Conservation (phyloP, 2,113 vertebrate genomes). For the Cyanistes caeruleus region DNA sequence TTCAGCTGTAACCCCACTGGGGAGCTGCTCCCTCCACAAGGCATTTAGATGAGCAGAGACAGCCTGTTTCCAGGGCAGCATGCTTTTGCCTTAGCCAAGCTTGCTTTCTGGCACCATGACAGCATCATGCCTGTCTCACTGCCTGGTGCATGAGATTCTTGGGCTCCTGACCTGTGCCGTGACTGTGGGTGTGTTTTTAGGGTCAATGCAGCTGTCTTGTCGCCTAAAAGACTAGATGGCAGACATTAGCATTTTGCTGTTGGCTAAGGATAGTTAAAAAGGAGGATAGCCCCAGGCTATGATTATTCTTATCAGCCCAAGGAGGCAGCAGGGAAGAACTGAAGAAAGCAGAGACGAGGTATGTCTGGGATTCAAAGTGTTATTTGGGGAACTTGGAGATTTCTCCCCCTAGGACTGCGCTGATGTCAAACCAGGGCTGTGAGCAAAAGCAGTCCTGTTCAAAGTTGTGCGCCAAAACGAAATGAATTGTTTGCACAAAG, state of each 20-base stretch:
- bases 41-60: background rate
- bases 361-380: background rate
- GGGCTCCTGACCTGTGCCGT: background rate
- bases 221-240: background rate
- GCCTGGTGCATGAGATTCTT: background rate
- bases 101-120: background rate
- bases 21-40: background rate
- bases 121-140: background rate
- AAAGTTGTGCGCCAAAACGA: background rate
- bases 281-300: fast-evolving
- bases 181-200: background rate
- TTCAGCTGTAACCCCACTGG: background rate
- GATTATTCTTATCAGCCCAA: background rate
- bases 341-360: background rate
- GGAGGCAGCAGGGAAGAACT: background rate
- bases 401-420: fast-evolving
- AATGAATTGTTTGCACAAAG: fast-evolving
- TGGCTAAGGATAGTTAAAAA: background rate
- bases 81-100: background rate
- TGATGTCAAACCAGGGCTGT: background rate
- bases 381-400: background rate
- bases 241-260: background rate
- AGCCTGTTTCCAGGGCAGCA: background rate
- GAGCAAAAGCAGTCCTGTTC: background rate
- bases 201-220: background rate